Conservation (phyloP, 2,888 invertebrate species). For the Ormia ochracea region DNA sequence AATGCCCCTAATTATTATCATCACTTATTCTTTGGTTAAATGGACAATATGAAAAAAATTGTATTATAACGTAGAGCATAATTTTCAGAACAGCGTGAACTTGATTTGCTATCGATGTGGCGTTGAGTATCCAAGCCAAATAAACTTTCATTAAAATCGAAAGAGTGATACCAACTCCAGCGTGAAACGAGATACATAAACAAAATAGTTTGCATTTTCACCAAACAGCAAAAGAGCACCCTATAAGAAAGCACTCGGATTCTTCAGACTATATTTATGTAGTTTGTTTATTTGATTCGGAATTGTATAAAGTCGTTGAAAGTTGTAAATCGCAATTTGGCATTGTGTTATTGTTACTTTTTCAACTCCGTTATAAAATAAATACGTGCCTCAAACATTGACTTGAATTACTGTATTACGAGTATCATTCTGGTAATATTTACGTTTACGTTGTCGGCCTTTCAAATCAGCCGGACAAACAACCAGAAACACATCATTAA, state of each 20-base stretch:
- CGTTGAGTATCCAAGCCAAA: neutral
- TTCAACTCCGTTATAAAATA: slow-evolving; percentile 34
- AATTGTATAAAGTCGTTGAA: slow-evolving; percentile 1
- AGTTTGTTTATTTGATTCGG: neutral
- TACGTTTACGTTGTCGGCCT: slow-evolving; percentile 6
- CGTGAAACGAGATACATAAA: neutral
- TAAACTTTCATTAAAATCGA: too few species aligned
- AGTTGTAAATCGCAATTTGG: neutral
- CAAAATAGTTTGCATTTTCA: neutral
- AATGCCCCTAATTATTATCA: too few species aligned
- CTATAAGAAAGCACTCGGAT: neutral
- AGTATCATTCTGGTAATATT: slow-evolving; percentile 27
- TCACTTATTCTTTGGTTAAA: too few species aligned
- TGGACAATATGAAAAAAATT: too few species aligned
- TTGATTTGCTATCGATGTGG: too few species aligned
- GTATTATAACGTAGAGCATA: too few species aligned
- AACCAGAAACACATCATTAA: slow-evolving; percentile 33
- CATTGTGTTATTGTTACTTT: slow-evolving; percentile 6
- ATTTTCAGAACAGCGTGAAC: too few species aligned
- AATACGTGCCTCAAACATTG: slow-evolving; percentile 12
- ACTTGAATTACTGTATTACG: slow-evolving; percentile 32
- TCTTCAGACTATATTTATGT: neutral
- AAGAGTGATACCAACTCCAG: too few species aligned
- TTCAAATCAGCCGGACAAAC: slow-evolving; percentile 6
- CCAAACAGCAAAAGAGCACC: neutral